Conservation (phyloP, 2,113 vertebrate genomes). For the Poeciliopsis retropinna region DNA sequence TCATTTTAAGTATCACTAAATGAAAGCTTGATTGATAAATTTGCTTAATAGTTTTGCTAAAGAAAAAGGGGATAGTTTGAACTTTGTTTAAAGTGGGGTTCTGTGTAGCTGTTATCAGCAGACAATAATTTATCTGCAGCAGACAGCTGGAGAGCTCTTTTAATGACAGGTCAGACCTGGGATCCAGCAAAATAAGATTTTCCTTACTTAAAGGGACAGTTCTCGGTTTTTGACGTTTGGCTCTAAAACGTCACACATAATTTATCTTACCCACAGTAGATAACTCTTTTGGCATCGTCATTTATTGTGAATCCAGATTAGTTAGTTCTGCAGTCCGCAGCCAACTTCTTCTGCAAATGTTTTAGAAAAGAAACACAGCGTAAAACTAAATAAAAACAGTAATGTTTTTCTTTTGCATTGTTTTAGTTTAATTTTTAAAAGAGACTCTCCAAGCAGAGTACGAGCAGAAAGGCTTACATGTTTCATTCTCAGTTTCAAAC, state of each 20-base stretch:
- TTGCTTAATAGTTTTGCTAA: not conserved
- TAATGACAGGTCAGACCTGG: not conserved
- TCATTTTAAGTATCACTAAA: slow-evolving; percentile 33
- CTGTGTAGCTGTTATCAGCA: not conserved
- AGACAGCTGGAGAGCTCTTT: not conserved
- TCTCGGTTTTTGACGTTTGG: not conserved
- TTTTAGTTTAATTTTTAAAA: too few species aligned
- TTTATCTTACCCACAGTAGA: not conserved
- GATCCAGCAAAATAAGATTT: not conserved
- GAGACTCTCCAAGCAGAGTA: too few species aligned
- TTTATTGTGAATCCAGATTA: too few species aligned
- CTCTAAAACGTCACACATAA: not conserved
- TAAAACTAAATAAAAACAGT: too few species aligned
- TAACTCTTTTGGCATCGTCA: not conserved
- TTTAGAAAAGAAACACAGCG: too few species aligned
- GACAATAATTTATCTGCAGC: not conserved
- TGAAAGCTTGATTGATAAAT: slow-evolving; percentile 36
- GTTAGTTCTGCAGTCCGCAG: too few species aligned
- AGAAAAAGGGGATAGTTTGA: not conserved
- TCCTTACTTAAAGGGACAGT: not conserved
- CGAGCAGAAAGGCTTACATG: too few species aligned
- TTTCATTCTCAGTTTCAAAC: too few species aligned
- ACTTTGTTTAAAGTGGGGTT: not conserved
- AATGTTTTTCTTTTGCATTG: too few species aligned
- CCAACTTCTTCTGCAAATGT: too few species aligned